A percentile compares a stretch with the other conserved stretches of the same genome.
These are phyloP conservation scores for Rhamnusium bicolor DNA, from an alignment of 2,888 invertebrate species.

Conservation along the genomic window DNA sequence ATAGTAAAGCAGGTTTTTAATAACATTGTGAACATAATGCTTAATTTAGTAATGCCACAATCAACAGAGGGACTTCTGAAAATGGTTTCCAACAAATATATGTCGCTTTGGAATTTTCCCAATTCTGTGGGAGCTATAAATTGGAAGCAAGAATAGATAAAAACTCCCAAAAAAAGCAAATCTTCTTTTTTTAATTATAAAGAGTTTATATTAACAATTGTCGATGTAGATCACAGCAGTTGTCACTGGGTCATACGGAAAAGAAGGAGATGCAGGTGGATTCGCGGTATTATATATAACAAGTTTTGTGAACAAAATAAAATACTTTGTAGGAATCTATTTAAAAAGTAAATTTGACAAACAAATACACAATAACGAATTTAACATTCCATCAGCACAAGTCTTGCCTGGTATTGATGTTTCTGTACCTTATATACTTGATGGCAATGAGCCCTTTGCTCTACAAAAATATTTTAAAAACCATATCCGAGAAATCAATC, in stretches of 20 bases:
- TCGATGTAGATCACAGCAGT: conserved; percentile 49
- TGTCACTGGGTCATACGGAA: conserved; percentile 50
- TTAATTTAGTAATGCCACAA: conserved; percentile 39
- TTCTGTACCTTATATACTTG: too few species aligned
- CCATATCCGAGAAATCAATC: too few species aligned
- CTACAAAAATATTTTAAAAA: too few species aligned
- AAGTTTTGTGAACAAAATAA: conserved; percentile 32
- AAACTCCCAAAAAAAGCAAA: conserved; percentile 42
- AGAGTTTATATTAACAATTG: conserved; percentile 49
- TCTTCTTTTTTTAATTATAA: conserved; percentile 50
- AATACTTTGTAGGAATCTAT: conserved; percentile 43
- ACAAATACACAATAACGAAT: conserved; percentile 45
- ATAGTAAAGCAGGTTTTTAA: conserved; percentile 47
- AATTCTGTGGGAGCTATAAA: conserved; percentile 50
- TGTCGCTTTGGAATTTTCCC: conserved; percentile 45
- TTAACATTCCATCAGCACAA: conserved; percentile 43
- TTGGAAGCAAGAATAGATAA: conserved; percentile 48
- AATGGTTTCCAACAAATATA: conserved; percentile 26
- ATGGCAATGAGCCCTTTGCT: too few species aligned
- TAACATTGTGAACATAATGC: conserved; percentile 39
- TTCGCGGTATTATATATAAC: conserved; percentile 21
- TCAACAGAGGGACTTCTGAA: conserved; percentile 46
- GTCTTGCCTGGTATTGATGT: conserved; percentile 33
- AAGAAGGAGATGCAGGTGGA: conserved; percentile 49
- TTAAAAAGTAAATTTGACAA: conserved; percentile 48